Conservation (phyloP, 2,888 invertebrate genomes). For the Aporophyla lueneburgensis region DNA sequence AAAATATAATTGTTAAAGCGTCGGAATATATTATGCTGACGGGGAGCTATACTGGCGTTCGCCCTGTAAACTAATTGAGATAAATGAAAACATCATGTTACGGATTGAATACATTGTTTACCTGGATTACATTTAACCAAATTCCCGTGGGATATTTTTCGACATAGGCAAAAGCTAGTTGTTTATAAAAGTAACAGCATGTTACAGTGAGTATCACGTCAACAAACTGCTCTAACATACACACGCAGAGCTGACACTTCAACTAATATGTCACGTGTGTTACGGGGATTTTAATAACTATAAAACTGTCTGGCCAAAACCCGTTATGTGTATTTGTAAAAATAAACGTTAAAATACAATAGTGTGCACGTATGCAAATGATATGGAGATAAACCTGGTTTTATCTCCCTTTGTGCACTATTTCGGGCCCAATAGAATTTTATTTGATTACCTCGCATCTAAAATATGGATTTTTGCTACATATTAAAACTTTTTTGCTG, state of each 20-base stretch:
- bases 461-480: slow-evolving; percentile 12
- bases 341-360: slow-evolving; percentile 20
- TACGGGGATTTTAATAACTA: slow-evolving; percentile 8
- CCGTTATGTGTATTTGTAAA: slow-evolving; percentile 19
- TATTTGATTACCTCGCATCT: slow-evolving; percentile 23
- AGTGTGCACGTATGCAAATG: slow-evolving; percentile 28
- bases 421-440: slow-evolving; percentile 27
- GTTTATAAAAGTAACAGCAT: background rate
- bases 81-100: too few relatives aligned
- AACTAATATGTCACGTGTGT: background rate
- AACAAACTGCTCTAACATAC: background rate
- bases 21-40: too few relatives aligned
- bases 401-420: slow-evolving; percentile 41
- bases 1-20: too few relatives aligned
- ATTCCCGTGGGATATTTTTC: too few relatives aligned
- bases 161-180: background rate
- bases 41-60: too few relatives aligned
- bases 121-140: too few relatives aligned
- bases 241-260: background rate
- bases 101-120: too few relatives aligned
- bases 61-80: too few relatives aligned
- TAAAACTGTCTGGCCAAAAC: background rate
- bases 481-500: background rate
- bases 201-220: background rate
- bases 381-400: slow-evolving; percentile 30